These are phyloP conservation scores for Hypsibius dujardini DNA, from an alignment of 1,140 invertebrate genomes.

Conservation along the genomic window DNA sequence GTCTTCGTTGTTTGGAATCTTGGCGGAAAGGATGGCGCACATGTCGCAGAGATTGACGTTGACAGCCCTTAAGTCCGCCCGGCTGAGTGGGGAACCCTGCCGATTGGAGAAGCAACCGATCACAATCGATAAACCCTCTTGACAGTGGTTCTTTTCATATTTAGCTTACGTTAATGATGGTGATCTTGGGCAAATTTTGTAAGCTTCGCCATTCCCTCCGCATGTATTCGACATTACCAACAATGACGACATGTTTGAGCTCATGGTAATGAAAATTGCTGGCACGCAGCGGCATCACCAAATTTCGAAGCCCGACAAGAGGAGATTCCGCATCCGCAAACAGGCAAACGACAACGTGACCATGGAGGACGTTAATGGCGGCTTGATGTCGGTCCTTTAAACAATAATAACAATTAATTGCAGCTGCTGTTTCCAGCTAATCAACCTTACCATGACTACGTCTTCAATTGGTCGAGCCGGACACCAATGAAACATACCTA, in stretches of 20 bases:
- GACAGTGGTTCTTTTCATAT: not conserved
- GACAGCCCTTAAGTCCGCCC: conserved; percentile 90
- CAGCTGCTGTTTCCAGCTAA: no score
- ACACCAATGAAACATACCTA: conserved; percentile 97
- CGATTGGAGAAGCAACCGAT: not conserved
- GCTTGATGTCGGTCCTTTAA: conserved; percentile 88
- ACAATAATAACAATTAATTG: no score
- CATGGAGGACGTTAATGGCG: conserved; percentile 93
- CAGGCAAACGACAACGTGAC: conserved; percentile 91
- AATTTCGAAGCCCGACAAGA: conserved; percentile 52
- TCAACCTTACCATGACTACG: conserved; percentile 62
- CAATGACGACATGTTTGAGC: conserved; percentile 96
- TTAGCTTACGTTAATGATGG: conserved; percentile 77
- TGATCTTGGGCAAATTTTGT: conserved; percentile 97
- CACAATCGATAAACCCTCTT: no score
- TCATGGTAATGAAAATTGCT: conserved; percentile 99
- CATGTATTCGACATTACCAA: conserved; percentile 95
- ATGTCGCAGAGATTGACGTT: conserved; percentile 99
- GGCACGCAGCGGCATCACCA: conserved; percentile 44
- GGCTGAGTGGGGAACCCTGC: conserved; percentile 87
- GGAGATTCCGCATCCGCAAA: conserved; percentile 97
- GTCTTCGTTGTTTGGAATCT: conserved; percentile 89
- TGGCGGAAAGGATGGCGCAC: conserved; percentile 87
- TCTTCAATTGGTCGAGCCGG: conserved; percentile 86
- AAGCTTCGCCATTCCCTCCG: conserved; percentile 95